A percentile compares a stretch with the other conserved stretches of the same genome.
These are phyloP conservation scores for Hololepta plana DNA, from an alignment of 2,888 invertebrate genomes.

Conservation along the genomic window DNA sequence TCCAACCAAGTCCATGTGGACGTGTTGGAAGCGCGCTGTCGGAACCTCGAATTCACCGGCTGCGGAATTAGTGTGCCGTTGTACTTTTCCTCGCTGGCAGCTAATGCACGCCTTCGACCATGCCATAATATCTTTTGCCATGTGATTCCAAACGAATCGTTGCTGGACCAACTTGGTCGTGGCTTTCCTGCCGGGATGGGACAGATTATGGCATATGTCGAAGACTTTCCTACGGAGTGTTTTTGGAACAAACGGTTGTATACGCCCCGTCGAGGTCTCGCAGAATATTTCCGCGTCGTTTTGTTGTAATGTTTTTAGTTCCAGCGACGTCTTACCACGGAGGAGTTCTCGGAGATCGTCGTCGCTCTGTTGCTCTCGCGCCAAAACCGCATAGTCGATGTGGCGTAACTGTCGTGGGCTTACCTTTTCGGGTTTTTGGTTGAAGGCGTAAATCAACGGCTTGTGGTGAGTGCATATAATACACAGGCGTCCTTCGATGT, in stretches of 20 bases:
- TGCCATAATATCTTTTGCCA: no score
- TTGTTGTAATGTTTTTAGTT: neutral
- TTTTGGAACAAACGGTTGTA: slow-evolving; percentile 1
- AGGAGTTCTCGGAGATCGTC: slow-evolving; percentile 1
- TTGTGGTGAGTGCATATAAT: slow-evolving; percentile 17
- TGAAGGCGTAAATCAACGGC: slow-evolving; percentile 17
- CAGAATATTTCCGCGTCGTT: slow-evolving; percentile 1
- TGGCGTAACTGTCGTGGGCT: slow-evolving; percentile 19
- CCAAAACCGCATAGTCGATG: slow-evolving; percentile 10
- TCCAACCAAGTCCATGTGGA: slow-evolving; percentile 1
- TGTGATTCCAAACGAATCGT: slow-evolving; percentile 2
- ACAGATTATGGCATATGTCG: neutral
- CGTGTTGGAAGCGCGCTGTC: neutral
- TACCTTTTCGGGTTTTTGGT: slow-evolving; percentile 13
- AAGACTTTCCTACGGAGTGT: slow-evolving; percentile 1
- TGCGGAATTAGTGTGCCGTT: neutral
- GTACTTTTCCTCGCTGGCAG: neutral
- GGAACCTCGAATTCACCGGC: neutral
- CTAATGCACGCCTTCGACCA: no score
- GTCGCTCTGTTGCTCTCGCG: slow-evolving; percentile 3
- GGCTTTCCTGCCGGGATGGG: slow-evolving; percentile 3
- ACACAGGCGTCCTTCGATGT: slow-evolving; percentile 17
- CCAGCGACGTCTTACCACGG: neutral
- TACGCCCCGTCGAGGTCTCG: neutral
- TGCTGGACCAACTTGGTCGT: slow-evolving; percentile 2